Conservation (phyloP, 2,113 vertebrate genomes). For the Corapipo altera region DNA sequence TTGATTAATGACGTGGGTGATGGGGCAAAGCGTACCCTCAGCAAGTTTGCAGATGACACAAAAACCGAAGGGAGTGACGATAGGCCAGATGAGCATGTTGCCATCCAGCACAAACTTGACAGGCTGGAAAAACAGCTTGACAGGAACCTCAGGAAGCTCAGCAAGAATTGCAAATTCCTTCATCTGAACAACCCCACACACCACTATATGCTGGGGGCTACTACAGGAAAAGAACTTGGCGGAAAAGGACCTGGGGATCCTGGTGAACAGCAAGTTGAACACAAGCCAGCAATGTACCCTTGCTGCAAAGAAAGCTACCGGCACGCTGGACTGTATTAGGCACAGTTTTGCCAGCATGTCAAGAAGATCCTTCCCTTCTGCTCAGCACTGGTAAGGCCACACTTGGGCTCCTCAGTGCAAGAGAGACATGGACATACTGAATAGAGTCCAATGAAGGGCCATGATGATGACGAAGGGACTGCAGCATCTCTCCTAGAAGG, state of each 20-base stretch:
- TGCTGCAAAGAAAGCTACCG: rapidly evolving
- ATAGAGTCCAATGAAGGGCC: not conserved
- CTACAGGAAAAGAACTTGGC: not conserved
- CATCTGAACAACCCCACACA: not conserved
- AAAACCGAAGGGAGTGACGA: not conserved
- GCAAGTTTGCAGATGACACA: not conserved
- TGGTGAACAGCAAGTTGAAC: not conserved
- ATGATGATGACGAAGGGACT: not conserved
- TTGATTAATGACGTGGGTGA: not conserved
- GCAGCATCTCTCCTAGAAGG: not conserved
- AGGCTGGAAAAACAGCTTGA: not conserved
- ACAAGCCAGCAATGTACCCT: not conserved
- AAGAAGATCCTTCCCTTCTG: not conserved
- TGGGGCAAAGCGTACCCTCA: not conserved
- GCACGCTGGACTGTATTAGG: not conserved
- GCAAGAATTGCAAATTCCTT: not conserved
- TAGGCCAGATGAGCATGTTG: not conserved
- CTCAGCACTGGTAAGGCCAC: not conserved
- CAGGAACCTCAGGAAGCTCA: not conserved
- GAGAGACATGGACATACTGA: not conserved
- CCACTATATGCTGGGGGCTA: not conserved
- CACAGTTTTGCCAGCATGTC: not conserved
- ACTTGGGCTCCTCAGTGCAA: not conserved
- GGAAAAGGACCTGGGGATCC: not conserved
- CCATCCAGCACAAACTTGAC: not conserved